phyloP scores from a whole-genome alignment of 2,888 invertebrate species.

The Rhaphigaster nebulosa region DNA sequence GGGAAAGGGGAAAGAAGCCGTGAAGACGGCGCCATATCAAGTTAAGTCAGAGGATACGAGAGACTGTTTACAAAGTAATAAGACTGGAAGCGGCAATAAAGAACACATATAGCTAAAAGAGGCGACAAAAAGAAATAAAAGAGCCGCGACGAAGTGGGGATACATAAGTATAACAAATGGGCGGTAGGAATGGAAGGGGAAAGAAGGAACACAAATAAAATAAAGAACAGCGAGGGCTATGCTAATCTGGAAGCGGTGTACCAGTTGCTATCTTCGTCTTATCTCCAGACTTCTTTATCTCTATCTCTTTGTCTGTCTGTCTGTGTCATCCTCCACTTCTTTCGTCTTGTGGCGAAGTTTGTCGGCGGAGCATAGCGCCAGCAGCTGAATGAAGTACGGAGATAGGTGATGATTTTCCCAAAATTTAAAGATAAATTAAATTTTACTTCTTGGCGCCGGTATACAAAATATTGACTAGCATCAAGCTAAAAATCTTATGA shows the following conservation, averaged over 20 bases:
- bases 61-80: constrained; percentile 42
- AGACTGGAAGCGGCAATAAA: constrained; percentile 48
- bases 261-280: constrained; percentile 45
- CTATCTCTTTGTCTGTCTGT: constrained; percentile 54
- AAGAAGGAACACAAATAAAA: constrained; percentile 60
- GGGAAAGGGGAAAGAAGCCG: background rate
- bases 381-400: background rate
- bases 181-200: background rate
- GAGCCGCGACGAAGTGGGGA: constrained; percentile 19
- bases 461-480: no score
- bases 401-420: background rate
- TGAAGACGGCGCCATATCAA: background rate
- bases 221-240: constrained; percentile 64
- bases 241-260: constrained; percentile 69
- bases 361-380: background rate
- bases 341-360: background rate
- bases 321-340: constrained; percentile 8
- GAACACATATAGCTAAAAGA: constrained; percentile 30
- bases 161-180: constrained; percentile 57
- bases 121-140: constrained; percentile 48
- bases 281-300: constrained; percentile 55
- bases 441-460: no score
- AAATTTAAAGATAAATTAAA: background rate
- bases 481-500: no score
- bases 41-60: background rate